Conservation (phyloP, 2,888 invertebrate genomes). For the Habrosyne pyritoides region DNA sequence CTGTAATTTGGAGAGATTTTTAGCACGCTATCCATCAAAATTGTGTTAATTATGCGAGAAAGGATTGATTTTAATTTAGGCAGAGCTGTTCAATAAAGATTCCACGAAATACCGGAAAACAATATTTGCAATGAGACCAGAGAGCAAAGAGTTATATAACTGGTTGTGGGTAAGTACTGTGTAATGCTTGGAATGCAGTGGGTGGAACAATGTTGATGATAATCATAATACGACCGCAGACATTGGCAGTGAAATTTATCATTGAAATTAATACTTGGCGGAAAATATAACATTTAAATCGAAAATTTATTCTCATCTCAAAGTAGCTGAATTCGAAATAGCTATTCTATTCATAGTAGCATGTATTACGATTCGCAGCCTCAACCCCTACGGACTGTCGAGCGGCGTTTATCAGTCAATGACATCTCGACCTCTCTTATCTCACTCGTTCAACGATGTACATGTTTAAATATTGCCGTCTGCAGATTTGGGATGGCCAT, state of each 20-base stretch:
- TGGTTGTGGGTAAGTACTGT: not conserved
- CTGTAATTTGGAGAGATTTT: too few relatives aligned
- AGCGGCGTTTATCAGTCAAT: constrained; percentile 42
- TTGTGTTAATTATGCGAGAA: too few relatives aligned
- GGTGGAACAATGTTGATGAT: not conserved
- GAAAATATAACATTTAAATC: too few relatives aligned
- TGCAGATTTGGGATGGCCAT: constrained; percentile 7
- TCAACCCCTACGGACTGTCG: not conserved
- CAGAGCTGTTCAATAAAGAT: not conserved
- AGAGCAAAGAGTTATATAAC: not conserved
- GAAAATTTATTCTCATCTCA: too few relatives aligned
- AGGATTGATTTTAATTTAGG: not conserved
- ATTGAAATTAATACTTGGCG: too few relatives aligned
- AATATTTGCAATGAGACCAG: not conserved
- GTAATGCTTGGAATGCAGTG: not conserved
- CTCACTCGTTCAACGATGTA: constrained; percentile 19
- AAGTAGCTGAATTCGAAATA: not conserved
- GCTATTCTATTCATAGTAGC: not conserved
- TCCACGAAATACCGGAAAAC: not conserved
- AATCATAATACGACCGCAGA: not conserved
- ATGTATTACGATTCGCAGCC: not conserved
- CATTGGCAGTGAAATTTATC: not conserved
- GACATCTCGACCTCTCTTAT: constrained; percentile 45
- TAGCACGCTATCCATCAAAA: too few relatives aligned
- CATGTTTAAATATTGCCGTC: constrained; percentile 15